Conservation (phyloP, 2,888 invertebrate species). For the Anorthoa munda region DNA sequence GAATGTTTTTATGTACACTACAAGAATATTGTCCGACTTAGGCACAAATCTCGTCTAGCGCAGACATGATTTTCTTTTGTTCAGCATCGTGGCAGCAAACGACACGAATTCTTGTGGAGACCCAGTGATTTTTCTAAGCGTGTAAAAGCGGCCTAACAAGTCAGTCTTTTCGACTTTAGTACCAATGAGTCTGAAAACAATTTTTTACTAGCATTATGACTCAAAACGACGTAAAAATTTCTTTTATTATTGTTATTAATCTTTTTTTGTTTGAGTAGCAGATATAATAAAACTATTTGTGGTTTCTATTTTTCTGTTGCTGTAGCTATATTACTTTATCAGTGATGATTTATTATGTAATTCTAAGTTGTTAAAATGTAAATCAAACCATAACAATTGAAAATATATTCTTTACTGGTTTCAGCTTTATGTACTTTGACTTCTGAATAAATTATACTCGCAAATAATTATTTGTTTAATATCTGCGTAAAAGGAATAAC, state of each 20-base stretch:
- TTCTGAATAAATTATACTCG: too few relatives aligned
- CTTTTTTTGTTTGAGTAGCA: constrained; percentile 87
- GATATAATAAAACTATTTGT: constrained; percentile 88
- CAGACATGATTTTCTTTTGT: too few relatives aligned
- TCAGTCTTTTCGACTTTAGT: constrained; percentile 83
- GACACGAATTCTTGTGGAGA: too few relatives aligned
- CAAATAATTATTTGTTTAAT: too few relatives aligned
- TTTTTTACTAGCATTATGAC: constrained; percentile 84
- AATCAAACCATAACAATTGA: constrained; percentile 91
- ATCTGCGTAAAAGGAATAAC: too few relatives aligned
- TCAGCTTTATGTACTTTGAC: too few relatives aligned
- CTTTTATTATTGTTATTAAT: constrained; percentile 89
- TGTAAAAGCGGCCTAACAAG: constrained; percentile 65
- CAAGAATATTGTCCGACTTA: too few relatives aligned
- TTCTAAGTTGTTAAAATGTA: constrained; percentile 91
- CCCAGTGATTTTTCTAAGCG: too few relatives aligned
- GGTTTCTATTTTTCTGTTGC: constrained; percentile 85
- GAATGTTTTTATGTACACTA: too few relatives aligned
- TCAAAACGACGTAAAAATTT: constrained; percentile 80
- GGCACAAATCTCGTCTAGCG: too few relatives aligned
- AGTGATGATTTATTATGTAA: constrained; percentile 90
- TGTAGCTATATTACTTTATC: constrained; percentile 89
- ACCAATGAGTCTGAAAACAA: constrained; percentile 84
- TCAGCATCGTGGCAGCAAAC: too few relatives aligned
- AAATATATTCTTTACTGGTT: constrained; percentile 87